phyloP scores from a whole-genome alignment of 2,797 vertebrate genomes.

The Ataeniobius toweri region DNA sequence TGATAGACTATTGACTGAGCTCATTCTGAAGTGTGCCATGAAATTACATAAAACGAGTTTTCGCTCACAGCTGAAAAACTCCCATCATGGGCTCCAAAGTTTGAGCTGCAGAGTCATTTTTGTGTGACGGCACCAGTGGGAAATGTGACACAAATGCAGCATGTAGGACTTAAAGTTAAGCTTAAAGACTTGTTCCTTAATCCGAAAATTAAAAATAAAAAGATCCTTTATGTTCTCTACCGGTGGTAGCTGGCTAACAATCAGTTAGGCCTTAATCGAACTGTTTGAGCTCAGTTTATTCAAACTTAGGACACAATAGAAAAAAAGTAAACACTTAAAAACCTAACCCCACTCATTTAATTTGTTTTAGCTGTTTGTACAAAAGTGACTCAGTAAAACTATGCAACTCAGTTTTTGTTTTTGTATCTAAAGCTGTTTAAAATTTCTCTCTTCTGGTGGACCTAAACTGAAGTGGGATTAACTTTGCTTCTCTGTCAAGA shows the following conservation, averaged over 20 bases:
- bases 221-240: constrained; percentile 2
- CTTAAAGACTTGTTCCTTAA: constrained; percentile 13
- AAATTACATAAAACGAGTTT: constrained; percentile 62
- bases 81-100: constrained; percentile 30
- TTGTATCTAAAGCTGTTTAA: background rate
- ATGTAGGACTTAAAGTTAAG: constrained; percentile 15
- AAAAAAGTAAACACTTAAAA: background rate
- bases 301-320: background rate
- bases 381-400: background rate
- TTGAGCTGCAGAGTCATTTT: constrained; percentile 35
- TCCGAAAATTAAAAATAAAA: constrained; percentile 5
- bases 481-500: too few relatives aligned
- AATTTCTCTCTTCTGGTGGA: too few relatives aligned
- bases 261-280: background rate
- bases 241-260: background rate
- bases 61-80: constrained; percentile 44
- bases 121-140: constrained; percentile 38
- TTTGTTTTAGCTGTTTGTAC: background rate
- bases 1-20: constrained; percentile 63
- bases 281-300: background rate
- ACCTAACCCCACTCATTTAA: background rate
- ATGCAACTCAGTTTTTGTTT: background rate
- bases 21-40: constrained; percentile 57
- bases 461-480: too few relatives aligned
- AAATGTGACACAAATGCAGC: constrained; percentile 50